These are phyloP conservation scores for Pseudococcus jackbeardsleyi DNA, from an alignment of 2,888 invertebrate genomes.

Conservation along the genomic window DNA sequence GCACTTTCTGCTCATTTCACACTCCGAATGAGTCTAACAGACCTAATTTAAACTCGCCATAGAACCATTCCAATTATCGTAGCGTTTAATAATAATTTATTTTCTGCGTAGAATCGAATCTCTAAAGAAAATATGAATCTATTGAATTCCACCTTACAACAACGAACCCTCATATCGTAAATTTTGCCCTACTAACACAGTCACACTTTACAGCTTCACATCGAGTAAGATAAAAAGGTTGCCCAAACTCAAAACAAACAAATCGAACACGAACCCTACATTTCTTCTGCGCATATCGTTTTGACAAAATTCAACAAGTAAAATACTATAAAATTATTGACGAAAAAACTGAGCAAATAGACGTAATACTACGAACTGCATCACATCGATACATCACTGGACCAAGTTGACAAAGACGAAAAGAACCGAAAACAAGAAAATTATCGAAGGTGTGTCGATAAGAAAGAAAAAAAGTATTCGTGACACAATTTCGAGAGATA, in stretches of 20 bases:
- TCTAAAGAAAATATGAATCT: no score
- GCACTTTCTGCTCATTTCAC: no score
- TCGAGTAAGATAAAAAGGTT: background rate
- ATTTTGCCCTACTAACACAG: background rate
- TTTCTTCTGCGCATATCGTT: slow-evolving; percentile 18
- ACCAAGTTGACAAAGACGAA: background rate
- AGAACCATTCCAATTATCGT: no score
- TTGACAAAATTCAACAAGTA: slow-evolving; percentile 23
- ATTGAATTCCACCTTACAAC: background rate
- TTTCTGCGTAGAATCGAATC: no score
- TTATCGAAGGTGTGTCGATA: background rate
- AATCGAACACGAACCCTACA: slow-evolving; percentile 7
- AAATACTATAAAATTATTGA: background rate
- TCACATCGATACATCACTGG: background rate
- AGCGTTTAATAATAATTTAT: no score
- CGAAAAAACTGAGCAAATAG: background rate
- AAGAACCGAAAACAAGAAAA: background rate
- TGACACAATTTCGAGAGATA: slow-evolving; percentile 23
- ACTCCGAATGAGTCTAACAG: no score
- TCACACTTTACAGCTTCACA: background rate
- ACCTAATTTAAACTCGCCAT: no score
- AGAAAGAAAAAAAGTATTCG: background rate
- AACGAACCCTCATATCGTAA: background rate
- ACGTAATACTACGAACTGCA: background rate
- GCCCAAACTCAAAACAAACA: background rate